These are phyloP conservation scores for Anarsia innoxiella DNA, from an alignment of 2,888 invertebrate genomes.

Conservation along the genomic window DNA sequence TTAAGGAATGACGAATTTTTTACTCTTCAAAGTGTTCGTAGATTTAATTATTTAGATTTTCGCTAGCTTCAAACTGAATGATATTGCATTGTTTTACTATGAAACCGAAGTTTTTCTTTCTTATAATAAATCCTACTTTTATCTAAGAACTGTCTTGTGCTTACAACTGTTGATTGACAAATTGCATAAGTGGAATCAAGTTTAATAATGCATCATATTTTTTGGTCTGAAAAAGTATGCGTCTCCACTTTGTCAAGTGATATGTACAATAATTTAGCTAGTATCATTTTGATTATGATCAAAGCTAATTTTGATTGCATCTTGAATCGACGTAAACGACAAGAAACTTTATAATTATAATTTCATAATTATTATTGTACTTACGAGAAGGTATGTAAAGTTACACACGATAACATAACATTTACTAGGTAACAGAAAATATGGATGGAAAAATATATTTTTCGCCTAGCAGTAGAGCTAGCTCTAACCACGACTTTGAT, in stretches of 20 bases:
- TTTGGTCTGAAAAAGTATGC: slow-evolving; percentile 27
- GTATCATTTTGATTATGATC: neutral
- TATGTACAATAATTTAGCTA: slow-evolving; percentile 25
- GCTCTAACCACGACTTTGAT: too few species aligned
- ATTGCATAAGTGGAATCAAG: too few species aligned
- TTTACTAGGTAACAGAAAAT: too few species aligned
- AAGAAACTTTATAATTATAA: too few species aligned
- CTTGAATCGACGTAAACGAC: too few species aligned
- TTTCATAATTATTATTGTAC: too few species aligned
- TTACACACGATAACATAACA: too few species aligned
- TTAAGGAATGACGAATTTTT: neutral
- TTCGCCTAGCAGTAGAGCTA: too few species aligned
- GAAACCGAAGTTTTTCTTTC: neutral
- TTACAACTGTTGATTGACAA: too few species aligned
- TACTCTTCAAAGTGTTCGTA: neutral
- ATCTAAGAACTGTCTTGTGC: neutral
- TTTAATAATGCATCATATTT: slow-evolving; percentile 14
- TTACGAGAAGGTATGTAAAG: too few species aligned
- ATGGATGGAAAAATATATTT: too few species aligned
- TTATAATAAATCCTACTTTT: neutral
- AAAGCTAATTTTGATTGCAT: slow-evolving; percentile 2
- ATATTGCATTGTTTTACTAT: neutral
- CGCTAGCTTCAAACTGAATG: neutral
- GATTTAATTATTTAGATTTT: neutral
- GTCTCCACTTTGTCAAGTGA: slow-evolving; percentile 30